Evolutionary conservation across 2,113 vertebrate genomes (phyloP).

Genomic region (Leucopsar rothschildi): DNA sequence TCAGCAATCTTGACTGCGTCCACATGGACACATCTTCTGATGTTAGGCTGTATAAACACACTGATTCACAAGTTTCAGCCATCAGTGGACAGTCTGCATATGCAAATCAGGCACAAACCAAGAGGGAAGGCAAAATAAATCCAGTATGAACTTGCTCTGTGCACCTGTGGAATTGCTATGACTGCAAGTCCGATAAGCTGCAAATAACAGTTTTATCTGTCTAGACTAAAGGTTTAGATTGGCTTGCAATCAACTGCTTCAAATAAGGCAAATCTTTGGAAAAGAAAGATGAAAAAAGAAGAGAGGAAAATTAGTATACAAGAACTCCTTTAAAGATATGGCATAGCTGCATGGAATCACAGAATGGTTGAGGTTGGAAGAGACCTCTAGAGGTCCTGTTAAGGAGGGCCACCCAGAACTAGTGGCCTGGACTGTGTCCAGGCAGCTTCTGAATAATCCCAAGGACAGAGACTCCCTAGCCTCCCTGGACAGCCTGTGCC

Average conservation of each 20-base stretch:
- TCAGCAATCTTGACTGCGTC: not conserved
- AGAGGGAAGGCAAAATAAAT: not conserved
- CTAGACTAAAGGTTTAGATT: constrained; percentile 50
- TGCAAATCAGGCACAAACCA: not conserved
- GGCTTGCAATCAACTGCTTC: not conserved
- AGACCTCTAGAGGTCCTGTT: not conserved
- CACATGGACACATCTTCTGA: not conserved
- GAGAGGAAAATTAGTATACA: not conserved
- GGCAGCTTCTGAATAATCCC: not conserved
- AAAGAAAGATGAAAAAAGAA: not conserved
- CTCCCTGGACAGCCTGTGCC: not conserved
- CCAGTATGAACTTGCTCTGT: constrained; percentile 5
- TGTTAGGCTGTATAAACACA: not conserved
- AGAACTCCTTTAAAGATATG: not conserved
- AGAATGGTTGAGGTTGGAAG: not conserved
- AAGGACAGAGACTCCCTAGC: not conserved
- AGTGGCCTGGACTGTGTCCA: not conserved
- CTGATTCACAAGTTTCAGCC: not conserved
- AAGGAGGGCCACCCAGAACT: not conserved
- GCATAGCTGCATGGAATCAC: not conserved
- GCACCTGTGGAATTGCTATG: constrained; percentile 30
- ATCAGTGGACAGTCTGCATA: not conserved
- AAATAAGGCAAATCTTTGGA: not conserved
- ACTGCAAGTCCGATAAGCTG: constrained; percentile 22
- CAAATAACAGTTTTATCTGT: constrained; percentile 47